These are phyloP conservation scores for Gallinago paraguaiae DNA, from an alignment of 2,113 vertebrate genomes.

Conservation along the genomic window DNA sequence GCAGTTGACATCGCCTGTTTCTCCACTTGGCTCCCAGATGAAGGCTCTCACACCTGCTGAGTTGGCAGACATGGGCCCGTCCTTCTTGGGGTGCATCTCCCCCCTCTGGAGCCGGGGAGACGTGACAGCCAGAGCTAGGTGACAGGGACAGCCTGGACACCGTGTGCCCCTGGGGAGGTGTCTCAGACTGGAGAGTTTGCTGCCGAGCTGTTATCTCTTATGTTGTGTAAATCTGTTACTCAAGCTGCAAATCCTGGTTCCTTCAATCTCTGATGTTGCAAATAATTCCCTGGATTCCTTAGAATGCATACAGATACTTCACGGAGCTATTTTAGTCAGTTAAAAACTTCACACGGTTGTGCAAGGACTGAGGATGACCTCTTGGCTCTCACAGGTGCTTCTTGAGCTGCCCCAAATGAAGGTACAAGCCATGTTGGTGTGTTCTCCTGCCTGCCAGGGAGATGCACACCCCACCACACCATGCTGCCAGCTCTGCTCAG, in stretches of 20 bases:
- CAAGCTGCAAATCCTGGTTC: neutral
- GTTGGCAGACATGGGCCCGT: neutral
- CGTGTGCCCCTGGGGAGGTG: too few relatives aligned
- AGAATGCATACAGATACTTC: neutral
- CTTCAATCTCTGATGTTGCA: neutral
- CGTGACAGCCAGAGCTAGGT: neutral
- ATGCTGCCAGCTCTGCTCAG: neutral
- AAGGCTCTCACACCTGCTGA: neutral
- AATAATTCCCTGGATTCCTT: neutral
- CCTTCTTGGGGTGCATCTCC: neutral
- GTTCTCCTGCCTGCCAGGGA: neutral
- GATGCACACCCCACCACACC: accelerated
- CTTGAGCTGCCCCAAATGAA: neutral
- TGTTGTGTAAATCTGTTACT: neutral
- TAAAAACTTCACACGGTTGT: neutral
- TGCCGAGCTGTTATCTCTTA: neutral
- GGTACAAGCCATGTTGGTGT: neutral
- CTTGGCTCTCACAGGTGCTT: neutral
- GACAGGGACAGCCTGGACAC: accelerated
- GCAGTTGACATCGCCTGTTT: neutral
- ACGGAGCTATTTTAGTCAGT: neutral
- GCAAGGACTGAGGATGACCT: neutral
- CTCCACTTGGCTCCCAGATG: neutral
- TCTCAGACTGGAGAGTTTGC: neutral
- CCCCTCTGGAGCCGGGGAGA: neutral